phyloP scores from a whole-genome alignment of 2,888 invertebrate species.

The Blera fallax region DNA sequence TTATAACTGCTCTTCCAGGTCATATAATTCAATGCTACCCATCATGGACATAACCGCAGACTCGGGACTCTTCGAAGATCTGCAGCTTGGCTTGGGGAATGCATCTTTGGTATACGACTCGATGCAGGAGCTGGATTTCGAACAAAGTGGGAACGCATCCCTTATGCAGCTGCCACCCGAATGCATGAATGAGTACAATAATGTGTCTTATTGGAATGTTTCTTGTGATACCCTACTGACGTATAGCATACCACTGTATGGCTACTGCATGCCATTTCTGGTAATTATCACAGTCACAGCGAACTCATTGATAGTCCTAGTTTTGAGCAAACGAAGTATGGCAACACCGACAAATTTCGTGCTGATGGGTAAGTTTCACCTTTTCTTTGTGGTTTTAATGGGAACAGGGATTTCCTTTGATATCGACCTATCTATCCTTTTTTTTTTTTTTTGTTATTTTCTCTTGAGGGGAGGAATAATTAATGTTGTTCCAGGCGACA shows the following conservation, averaged over 20 bases:
- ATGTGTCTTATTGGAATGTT: slow-evolving; percentile 80
- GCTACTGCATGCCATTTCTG: slow-evolving; percentile 87
- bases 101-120: slow-evolving; percentile 46
- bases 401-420: background rate
- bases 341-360: slow-evolving; percentile 94
- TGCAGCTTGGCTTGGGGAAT: slow-evolving; percentile 36
- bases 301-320: slow-evolving; percentile 94
- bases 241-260: slow-evolving; percentile 80
- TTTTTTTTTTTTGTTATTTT: background rate
- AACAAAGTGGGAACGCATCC: slow-evolving; percentile 40
- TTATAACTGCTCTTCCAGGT: background rate
- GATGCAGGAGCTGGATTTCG: slow-evolving; percentile 18
- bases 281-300: slow-evolving; percentile 93
- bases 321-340: slow-evolving; percentile 95
- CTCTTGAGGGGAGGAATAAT: background rate
- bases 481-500: background rate
- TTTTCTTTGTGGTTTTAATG: background rate
- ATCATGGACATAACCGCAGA: slow-evolving; percentile 44
- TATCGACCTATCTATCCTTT: background rate
- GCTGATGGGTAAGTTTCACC: slow-evolving; percentile 85
- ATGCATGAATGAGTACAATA: slow-evolving; percentile 76
- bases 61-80: slow-evolving; percentile 35
- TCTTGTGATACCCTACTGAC: slow-evolving; percentile 80
- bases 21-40: slow-evolving; percentile 51
- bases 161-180: slow-evolving; percentile 62